Conservation (phyloP, 2,797 vertebrate genomes). For the Labeo calbasu region DNA sequence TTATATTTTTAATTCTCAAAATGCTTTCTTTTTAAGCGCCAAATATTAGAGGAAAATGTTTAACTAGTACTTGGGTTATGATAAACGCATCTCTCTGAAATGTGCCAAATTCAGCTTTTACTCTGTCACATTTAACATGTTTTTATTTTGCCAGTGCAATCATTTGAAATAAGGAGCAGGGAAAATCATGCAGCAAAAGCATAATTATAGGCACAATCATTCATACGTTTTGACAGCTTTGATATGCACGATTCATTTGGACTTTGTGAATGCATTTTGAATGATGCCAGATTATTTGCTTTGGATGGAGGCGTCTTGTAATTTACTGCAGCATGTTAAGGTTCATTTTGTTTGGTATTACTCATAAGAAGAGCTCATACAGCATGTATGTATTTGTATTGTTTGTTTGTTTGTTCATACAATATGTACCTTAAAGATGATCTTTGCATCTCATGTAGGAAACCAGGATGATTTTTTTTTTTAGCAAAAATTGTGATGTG, state of each 20-base stretch:
- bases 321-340: constrained; percentile 32
- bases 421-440: background rate
- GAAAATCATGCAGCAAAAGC: constrained; percentile 27
- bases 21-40: background rate
- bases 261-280: constrained; percentile 54
- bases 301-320: constrained; percentile 32
- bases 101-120: constrained; percentile 51
- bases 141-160: constrained; percentile 57
- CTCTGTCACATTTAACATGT: constrained; percentile 56
- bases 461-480: constrained; percentile 1
- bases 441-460: background rate
- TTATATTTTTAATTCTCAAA: constrained; percentile 4
- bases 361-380: constrained; percentile 20
- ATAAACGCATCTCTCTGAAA: constrained; percentile 53
- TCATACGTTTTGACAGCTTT: constrained; percentile 58
- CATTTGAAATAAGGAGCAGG: constrained; percentile 34
- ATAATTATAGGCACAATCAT: constrained; percentile 55
- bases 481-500: background rate
- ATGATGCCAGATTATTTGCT: constrained; percentile 51
- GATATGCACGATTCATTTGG: constrained; percentile 51
- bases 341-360: constrained; percentile 46
- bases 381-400: constrained; percentile 30
- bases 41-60: background rate
- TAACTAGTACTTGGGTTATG: constrained; percentile 37
- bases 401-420: background rate